Conservation (phyloP, 1,140 invertebrate genomes). For the Phocides pigmalion region DNA sequence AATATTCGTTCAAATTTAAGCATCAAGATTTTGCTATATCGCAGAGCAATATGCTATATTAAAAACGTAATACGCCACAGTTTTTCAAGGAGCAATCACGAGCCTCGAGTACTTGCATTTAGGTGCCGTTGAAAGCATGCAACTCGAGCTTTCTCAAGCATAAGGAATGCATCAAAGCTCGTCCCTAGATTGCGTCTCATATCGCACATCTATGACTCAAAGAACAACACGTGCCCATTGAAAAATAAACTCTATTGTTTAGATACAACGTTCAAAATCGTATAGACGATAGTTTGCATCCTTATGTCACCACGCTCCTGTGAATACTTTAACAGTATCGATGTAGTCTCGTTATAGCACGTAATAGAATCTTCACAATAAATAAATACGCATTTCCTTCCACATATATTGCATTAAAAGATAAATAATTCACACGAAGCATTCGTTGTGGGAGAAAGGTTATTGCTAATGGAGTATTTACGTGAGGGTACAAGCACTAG, state of each 20-base stretch:
- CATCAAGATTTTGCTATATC: background rate
- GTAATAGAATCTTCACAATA: slow-evolving; percentile 35
- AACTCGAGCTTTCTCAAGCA: slow-evolving; percentile 28
- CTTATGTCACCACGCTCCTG: slow-evolving; percentile 9
- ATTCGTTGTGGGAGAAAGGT: too few species aligned
- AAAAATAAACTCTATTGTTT: background rate
- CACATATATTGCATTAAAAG: slow-evolving; percentile 13
- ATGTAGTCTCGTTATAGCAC: slow-evolving; percentile 30
- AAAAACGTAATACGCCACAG: slow-evolving; percentile 3
- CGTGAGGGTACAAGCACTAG: too few species aligned
- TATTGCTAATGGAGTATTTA: too few species aligned
- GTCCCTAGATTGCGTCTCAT: slow-evolving; percentile 32
- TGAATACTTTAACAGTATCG: slow-evolving; percentile 35
- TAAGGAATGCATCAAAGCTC: slow-evolving; percentile 35
- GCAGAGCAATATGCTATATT: background rate
- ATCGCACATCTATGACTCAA: slow-evolving; percentile 21
- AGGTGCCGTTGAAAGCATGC: slow-evolving; percentile 20
- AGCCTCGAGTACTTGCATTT: slow-evolving; percentile 10
- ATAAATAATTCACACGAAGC: too few species aligned
- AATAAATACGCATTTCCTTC: slow-evolving; percentile 27
- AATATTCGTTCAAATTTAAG: too few species aligned
- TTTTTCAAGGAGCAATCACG: slow-evolving; percentile 23
- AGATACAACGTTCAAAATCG: background rate
- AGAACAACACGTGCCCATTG: background rate
- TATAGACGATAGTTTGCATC: background rate